These are phyloP conservation scores for Pilophorus perplexus DNA, from an alignment of 2,888 invertebrate genomes.

Conservation along the genomic window DNA sequence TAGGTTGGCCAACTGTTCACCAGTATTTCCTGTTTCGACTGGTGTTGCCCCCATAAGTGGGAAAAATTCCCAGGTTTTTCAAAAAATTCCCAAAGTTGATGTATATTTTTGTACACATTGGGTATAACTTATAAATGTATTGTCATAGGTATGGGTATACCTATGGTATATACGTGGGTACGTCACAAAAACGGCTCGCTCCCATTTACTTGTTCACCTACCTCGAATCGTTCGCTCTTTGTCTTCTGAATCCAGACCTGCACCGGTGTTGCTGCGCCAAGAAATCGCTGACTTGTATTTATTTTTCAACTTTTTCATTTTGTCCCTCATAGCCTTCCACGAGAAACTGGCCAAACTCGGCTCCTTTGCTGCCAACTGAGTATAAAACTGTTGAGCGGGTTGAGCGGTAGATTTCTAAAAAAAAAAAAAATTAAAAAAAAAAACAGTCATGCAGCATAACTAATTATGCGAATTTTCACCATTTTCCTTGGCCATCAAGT, in stretches of 20 bases:
- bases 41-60: neutral
- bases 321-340: slow-evolving; percentile 20
- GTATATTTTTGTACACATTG: slow-evolving; percentile 23
- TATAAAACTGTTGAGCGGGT: slow-evolving; percentile 18
- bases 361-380: neutral
- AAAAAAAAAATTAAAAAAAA: neutral
- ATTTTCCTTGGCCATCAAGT: too few relatives aligned
- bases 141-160: too few relatives aligned
- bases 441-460: too few relatives aligned
- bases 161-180: too few relatives aligned
- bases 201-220: too few relatives aligned
- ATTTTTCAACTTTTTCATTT: slow-evolving; percentile 12
- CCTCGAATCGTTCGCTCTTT: slow-evolving; percentile 17
- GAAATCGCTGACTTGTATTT: neutral
- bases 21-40: neutral
- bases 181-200: too few relatives aligned
- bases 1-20: neutral
- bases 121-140: too few relatives aligned
- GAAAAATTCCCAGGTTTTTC: neutral
- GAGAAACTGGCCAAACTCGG: neutral
- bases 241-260: slow-evolving; percentile 9
- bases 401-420: slow-evolving; percentile 37
- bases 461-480: too few relatives aligned
- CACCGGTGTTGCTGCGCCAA: slow-evolving; percentile 19
- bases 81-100: slow-evolving; percentile 1